These are phyloP conservation scores for Urophycis tenuis DNA, from an alignment of 2,797 vertebrate species.

Conservation along the genomic window DNA sequence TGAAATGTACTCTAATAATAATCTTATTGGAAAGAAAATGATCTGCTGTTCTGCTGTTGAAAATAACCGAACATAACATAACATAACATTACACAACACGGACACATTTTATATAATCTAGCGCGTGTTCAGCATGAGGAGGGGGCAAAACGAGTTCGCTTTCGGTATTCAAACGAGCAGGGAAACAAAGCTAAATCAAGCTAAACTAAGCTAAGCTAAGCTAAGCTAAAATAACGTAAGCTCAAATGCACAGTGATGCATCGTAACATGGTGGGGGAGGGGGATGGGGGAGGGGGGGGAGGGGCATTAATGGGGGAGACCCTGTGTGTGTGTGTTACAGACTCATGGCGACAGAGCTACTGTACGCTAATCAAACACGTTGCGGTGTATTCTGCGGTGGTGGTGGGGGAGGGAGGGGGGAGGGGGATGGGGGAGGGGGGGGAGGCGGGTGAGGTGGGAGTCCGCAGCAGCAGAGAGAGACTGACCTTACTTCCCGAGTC, in stretches of 20 bases:
- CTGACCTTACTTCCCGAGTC: slow-evolving; percentile 99
- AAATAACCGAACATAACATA: no score
- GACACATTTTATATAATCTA: background rate
- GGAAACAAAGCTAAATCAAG: background rate
- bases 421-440: slow-evolving; percentile 51
- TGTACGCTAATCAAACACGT: slow-evolving; percentile 6
- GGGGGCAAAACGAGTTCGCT: background rate
- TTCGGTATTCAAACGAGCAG: background rate
- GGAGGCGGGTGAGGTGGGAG: background rate
- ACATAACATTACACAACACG: no score
- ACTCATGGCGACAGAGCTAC: background rate
- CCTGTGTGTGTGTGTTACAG: background rate
- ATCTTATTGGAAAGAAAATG: background rate
- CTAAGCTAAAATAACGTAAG: background rate
- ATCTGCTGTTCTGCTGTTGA: background rate
- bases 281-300: no score
- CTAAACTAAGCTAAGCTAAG: background rate
- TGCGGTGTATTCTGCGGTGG: slow-evolving; percentile 59
- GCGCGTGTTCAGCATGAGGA: no score
- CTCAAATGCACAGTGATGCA: background rate
- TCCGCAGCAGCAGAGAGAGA: slow-evolving; percentile 70
- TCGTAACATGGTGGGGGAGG: background rate
- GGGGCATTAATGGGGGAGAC: background rate
- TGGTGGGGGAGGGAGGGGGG: slow-evolving; percentile 14
- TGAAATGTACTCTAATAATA: background rate